Base-by-base conservation (phyloP, 2,888 invertebrate genomes). In the Cantharis rustica region DNA sequence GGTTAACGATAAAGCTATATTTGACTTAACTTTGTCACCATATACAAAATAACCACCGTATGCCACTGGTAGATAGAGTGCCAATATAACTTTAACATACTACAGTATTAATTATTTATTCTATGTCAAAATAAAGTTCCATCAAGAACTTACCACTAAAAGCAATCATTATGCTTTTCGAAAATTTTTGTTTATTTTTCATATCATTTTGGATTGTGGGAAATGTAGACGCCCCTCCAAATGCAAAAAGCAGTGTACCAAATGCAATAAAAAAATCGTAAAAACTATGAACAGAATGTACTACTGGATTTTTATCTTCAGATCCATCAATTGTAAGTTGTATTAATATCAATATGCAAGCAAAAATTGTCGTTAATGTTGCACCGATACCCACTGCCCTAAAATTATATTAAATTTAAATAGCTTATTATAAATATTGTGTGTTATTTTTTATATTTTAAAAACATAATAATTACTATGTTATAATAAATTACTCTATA, bases 131-230 rank as follows among this genome's bases (percentile, higher is more conserved):
- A 13, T 69, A 63, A 64, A 20, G 15, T 26, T 10, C 10, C 31
- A 17, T 1, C 11, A 31, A 16, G 62, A 61, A 68, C 89, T 88
- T 86, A 93, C 93, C 91, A 26, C 88, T 74, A 84, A 93, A 94
- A 26, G 92, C 92, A 78, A 91, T 89, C 16, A 90, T 84, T 16
- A 94, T 89, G 76, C 93, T 91, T 79, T 88, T 90, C n/a, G 91
- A 89, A 85, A 95, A 95, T 82, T 93, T 89, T 7, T 87, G 87
- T 82, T 92, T 92, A 78, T 93, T 90, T 17, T 87, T 87, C 94
- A 95, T 95, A 83, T 95, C 95, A 81, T 94, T 93, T 85, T 95
- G 95, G 72, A 95, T 93, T 0, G 94, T 95, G 2, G 95, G 95
- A 87, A 95, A 95, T 1, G 93, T 92, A 0, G 93, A 92, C 7